These are phyloP conservation scores for Nomada goodeniana DNA, from an alignment of 2,888 invertebrate species.

Conservation along the genomic window DNA sequence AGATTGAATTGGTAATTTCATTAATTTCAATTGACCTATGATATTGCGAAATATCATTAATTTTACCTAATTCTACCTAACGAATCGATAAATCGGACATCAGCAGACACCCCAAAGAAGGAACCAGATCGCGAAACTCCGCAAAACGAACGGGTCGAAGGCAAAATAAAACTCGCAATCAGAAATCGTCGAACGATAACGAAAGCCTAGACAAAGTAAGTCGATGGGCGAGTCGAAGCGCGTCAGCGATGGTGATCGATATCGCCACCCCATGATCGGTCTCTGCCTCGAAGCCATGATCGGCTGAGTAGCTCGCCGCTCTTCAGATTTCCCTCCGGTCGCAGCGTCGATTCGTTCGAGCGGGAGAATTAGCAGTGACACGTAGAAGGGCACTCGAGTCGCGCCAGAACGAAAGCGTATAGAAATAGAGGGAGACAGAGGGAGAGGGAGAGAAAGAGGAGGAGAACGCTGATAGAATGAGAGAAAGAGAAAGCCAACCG, in stretches of 20 bases:
- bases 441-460: constrained; percentile 21
- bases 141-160: neutral
- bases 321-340: constrained; percentile 57
- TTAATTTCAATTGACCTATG: no score
- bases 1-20: no score
- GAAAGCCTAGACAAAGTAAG: constrained; percentile 9
- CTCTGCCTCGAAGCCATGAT: constrained; percentile 19
- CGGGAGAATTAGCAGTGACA: constrained; percentile 70
- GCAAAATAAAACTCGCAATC: neutral
- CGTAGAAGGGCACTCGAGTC: constrained; percentile 61
- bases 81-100: neutral
- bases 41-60: no score
- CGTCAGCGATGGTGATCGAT: constrained; percentile 16
- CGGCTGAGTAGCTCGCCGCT: constrained; percentile 44
- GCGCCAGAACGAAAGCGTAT: constrained; percentile 51
- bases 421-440: constrained; percentile 24
- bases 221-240: neutral
- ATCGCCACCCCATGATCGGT: constrained; percentile 19
- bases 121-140: no score
- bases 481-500: constrained; percentile 9
- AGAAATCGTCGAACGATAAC: neutral
- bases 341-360: constrained; percentile 59
- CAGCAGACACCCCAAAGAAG: no score
- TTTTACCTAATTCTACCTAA: neutral
- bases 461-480: constrained; percentile 20